Evolutionary conservation across 1,140 invertebrate genomes (phyloP).

Genomic region (Drosophila trapezifrons): DNA sequence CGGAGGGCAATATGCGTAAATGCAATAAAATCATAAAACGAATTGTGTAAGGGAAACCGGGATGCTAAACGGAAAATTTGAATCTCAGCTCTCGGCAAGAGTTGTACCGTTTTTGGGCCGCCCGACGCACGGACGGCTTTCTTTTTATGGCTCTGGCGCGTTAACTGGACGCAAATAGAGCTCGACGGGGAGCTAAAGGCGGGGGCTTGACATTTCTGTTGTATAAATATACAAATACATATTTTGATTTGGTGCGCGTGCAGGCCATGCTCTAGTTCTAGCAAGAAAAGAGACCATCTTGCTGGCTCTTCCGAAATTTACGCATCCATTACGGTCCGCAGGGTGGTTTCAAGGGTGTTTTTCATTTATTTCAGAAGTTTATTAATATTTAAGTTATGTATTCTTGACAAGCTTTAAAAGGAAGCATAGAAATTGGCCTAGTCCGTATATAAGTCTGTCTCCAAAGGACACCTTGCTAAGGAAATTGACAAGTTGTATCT

Average conservation of each 20-base stretch:
- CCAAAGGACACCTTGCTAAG: too few species aligned
- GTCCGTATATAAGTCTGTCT: too few species aligned
- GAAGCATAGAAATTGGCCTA: not conserved
- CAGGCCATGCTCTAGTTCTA: conserved; percentile 66
- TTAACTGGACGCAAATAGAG: conserved; percentile 82
- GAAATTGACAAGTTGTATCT: too few species aligned
- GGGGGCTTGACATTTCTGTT: conserved; percentile 65
- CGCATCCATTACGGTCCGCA: conserved; percentile 28
- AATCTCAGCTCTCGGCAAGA: conserved; percentile 53
- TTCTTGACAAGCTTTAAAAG: too few species aligned
- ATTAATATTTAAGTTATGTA: too few species aligned
- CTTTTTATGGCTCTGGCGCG: conserved; percentile 69
- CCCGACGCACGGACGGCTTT: conserved; percentile 52
- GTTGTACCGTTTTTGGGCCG: conserved; percentile 27
- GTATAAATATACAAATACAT: conserved; percentile 64
- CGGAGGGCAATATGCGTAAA: conserved; percentile 74
- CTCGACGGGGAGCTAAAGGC: conserved; percentile 44
- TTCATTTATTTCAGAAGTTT: not conserved
- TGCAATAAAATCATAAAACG: conserved; percentile 82
- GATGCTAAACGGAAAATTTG: conserved; percentile 76
- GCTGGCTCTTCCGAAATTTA: not conserved
- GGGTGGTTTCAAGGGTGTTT: conserved; percentile 9
- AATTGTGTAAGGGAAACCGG: conserved; percentile 65
- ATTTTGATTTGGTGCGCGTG: conserved; percentile 79
- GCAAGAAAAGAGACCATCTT: not conserved